Base-by-base conservation (phyloP, 2,888 invertebrate species). In the Limnephilus rhombicus region DNA sequence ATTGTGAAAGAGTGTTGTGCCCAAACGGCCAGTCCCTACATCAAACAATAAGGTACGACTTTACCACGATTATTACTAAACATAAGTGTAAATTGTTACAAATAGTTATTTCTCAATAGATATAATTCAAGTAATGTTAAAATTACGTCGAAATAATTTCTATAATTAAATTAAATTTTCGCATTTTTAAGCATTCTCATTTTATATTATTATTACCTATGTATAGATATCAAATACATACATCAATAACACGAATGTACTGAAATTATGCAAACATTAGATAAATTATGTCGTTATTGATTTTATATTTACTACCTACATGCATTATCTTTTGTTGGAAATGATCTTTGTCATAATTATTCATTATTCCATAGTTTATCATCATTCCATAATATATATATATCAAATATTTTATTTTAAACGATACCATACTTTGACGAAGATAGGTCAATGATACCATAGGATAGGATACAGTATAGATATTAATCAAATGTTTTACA, bases 171-270 rank as follows among this genome's bases (percentile, higher is more conserved):
- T 68, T 91, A 92, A 90, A 87, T 80, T 91, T 91, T 88, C 86
- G 83, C 85, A 85, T 89, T 91, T 91, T 68, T 82, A 41, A 91
- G 87, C 91, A 91, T 91, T 92, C 92, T 92, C 92, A 90, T 91
- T 92, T 91, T 91, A 83, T 92, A 92, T 68, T 24, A 91, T 92
- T 89, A 91, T 85, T 92, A 89, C 90, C 24, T 83, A 91, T 89
- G 53, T 68, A 91, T 88, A 90, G 89, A 80, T 85, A 80, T 92
- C 80, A 41, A 85, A 92, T 92, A 49, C n/a, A 80, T 89, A 34
- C n/a, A 89, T 89, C 9, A 80, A n/a, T n/a, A 49, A 85, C 68
- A 83, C n/a, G 45, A 34, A 81, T 81, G 83, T 91, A 34, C 82
- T 87, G 87, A 85, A 81, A 45, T 81, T 34, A 86, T 24, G 82